Evolutionary conservation across 2,113 vertebrate genomes (phyloP), one percentile per base, ranked within the genome.

Genomic region (Phylloscopus trochilus): DNA sequence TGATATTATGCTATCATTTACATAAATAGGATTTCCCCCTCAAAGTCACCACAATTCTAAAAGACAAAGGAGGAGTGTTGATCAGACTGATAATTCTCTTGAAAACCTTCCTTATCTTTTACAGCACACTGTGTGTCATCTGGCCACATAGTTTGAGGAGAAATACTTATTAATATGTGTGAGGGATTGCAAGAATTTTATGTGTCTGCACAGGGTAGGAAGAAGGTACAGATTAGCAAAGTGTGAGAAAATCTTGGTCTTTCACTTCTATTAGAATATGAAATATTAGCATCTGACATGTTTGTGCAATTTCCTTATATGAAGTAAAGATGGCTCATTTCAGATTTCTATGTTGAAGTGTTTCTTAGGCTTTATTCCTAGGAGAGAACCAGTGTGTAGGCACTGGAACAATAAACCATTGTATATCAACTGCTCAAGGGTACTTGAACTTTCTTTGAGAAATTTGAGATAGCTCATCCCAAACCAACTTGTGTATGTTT

Each of bases 21-120:
- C 35, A 55, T 27, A 77, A 89, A 59, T 28, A 67, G 15, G 21
- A 52, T 82, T 78, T 75, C 23, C 23, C 43, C 47, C 24, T 87
- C 52, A 56, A 58, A 56, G 26, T 60, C 41, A 56, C 52, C 30
- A 74, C 49, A 47, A 21, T 59, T 70, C 70, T 68, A 56, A 78
- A 89, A 75, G 15, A 52, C 30, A 59, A 47, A 75, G 10, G 68
- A 74, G 10, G 10, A 79, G 5, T 7, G 0, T 27, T 0, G 0
- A 67, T 64, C 1, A 1, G 24, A 12, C 83, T 3, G 1, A 7
- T 72, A 82, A 79, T 75, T 92, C n/a, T 66, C 37, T 79, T n/a
- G 31, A 62, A 87, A 91, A 53, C 4, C 10, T 95, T 83, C 9
- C 23, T 87, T 78, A 89, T 72, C 23, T 83, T 92, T 67, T 77